Evolutionary conservation across 2,797 vertebrate species (phyloP).

Genomic region (Pristis pectinata): DNA sequence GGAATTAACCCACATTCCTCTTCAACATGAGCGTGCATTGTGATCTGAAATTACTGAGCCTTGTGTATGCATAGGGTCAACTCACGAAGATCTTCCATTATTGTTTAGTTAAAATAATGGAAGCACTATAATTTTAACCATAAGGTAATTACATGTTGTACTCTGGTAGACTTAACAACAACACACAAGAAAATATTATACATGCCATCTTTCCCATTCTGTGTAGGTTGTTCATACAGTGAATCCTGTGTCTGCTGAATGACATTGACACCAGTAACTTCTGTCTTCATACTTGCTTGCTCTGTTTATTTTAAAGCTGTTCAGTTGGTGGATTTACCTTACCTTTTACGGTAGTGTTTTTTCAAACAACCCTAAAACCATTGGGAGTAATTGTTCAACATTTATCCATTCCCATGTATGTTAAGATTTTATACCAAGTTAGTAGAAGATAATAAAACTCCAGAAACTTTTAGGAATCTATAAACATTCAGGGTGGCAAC

Average conservation of each 20-base stretch:
- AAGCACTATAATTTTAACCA: not conserved
- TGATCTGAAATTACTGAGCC: not conserved
- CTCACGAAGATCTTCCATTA: not conserved
- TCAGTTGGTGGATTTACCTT: not conserved
- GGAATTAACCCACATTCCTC: not conserved
- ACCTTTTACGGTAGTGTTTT: conserved; percentile 3
- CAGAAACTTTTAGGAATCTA: not conserved
- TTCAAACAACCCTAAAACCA: not conserved
- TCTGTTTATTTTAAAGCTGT: not conserved
- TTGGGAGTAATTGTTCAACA: not conserved
- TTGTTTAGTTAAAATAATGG: not conserved
- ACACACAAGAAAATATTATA: no score
- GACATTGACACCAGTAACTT: not conserved
- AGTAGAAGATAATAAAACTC: not conserved
- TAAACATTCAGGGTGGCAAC: not conserved
- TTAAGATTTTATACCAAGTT: conserved; percentile 7
- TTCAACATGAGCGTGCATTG: not conserved
- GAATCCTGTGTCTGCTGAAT: conserved; percentile 6
- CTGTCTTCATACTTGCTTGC: not conserved
- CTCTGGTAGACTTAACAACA: not conserved
- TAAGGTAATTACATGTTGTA: not conserved
- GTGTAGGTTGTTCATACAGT: not conserved
- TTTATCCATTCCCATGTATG: not conserved
- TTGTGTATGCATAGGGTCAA: not conserved
- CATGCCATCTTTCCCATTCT: not conserved